A percentile compares a stretch with the other conserved stretches of the same genome.
phyloP scores from a whole-genome alignment of 2,888 invertebrate genomes.

The Melanchra persicariae region DNA sequence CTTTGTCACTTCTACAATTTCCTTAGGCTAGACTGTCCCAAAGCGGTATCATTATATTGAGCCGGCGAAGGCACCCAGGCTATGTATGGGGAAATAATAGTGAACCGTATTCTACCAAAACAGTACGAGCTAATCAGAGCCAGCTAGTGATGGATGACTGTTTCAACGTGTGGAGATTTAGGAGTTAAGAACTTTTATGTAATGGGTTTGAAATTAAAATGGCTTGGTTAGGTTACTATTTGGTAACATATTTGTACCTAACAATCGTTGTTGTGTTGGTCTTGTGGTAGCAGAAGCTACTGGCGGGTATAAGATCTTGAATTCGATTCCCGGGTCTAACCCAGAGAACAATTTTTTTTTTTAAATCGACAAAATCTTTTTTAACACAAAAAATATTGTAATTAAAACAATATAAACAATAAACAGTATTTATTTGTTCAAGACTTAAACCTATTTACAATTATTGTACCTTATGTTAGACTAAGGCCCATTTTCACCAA shows the following conservation, averaged over 20 bases:
- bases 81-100: conserved; percentile 84
- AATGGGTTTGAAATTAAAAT: conserved; percentile 5
- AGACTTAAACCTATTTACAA: too few relatives aligned
- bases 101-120: conserved; percentile 73
- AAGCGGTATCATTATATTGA: conserved; percentile 85
- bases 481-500: too few relatives aligned
- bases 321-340: too few relatives aligned
- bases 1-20: conserved; percentile 65
- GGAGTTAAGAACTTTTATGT: conserved; percentile 17
- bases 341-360: too few relatives aligned
- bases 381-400: too few relatives aligned
- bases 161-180: conserved; percentile 57
- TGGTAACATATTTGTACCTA: not conserved
- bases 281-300: not conserved
- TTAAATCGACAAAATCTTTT: too few relatives aligned
- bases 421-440: too few relatives aligned
- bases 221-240: not conserved
- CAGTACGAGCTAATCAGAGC: conserved; percentile 72
- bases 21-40: conserved; percentile 62
- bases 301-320: not conserved
- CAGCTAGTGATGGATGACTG: conserved; percentile 73
- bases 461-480: too few relatives aligned
- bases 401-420: too few relatives aligned
- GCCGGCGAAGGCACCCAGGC: conserved; percentile 71
- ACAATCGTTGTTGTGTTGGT: not conserved